Conservation (phyloP, 2,113 vertebrate species). For the Andinoacara biseriatus region DNA sequence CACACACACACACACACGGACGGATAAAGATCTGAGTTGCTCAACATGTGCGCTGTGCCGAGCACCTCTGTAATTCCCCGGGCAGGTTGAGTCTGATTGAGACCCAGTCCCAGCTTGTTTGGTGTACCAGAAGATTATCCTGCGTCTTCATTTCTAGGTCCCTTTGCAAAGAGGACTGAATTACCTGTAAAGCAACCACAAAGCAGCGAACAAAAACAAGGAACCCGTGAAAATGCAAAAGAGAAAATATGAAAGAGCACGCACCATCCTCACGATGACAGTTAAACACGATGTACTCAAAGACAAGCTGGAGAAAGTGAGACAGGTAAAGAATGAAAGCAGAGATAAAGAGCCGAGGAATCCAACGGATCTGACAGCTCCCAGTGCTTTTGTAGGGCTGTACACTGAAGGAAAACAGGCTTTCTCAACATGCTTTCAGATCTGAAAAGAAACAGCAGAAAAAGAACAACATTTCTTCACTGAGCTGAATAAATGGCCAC, state of each 20-base stretch:
- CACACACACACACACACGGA: conserved; percentile 35
- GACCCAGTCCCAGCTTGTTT: conserved; percentile 57
- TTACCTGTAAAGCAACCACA: neutral
- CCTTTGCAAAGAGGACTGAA: neutral
- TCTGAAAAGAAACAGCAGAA: neutral
- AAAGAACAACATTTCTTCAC: neutral
- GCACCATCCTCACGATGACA: neutral
- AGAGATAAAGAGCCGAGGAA: neutral
- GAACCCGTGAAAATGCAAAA: neutral
- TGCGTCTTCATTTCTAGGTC: conserved; percentile 13
- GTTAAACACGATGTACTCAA: neutral
- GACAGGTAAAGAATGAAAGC: neutral
- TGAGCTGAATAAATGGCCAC: neutral
- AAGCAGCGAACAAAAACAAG: neutral
- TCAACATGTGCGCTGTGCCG: conserved; percentile 45
- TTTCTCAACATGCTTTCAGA: neutral
- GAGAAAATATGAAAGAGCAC: neutral
- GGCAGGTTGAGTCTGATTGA: conserved; percentile 40
- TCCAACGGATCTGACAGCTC: conserved; percentile 19
- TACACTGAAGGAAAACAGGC: neutral
- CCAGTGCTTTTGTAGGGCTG: neutral
- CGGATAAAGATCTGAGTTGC: conserved; percentile 65
- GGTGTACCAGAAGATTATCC: conserved; percentile 30
- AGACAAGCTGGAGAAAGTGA: conserved; percentile 16
- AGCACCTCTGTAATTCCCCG: conserved; percentile 38